Evolutionary conservation across 2,888 invertebrate genomes (phyloP), one percentile per base, ranked within the genome.

Genomic region (Bibio marci): DNA sequence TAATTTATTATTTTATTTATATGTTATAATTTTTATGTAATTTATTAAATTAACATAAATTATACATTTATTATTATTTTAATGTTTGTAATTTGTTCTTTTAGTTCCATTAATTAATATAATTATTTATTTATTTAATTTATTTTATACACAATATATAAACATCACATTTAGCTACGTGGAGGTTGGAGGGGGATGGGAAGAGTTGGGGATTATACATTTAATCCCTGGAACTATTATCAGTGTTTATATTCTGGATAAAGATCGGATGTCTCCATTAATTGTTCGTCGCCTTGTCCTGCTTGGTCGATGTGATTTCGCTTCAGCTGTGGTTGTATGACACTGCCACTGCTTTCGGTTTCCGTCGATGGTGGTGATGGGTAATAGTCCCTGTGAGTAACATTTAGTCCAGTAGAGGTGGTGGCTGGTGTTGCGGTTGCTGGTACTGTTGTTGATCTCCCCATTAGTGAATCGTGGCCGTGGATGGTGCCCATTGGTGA

Each of bases 211-310:
- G 22, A 22, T 22, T 22, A 22, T 22, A 22, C 22, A 22, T 22
- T 22, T 22, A 26, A 35, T 19, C 35, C 35, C 35, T 25, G 25
- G 7, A 35, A 14, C 48, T 55, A 59, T 56, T 61, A 73, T 76
- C 75, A 78, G 75, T 78, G 78, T 66, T 75, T 78, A 70, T 78
- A 78, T 67, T 79, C 78, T 59, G 77, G 76, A 65, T 74, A 76
- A 50, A 71, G 70, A 53, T 71, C 71, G 56, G 56, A 63, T 52
- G 64, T 69, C 67, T 66, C 67, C 67, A 63, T 65, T 66, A 60
- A 64, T 66, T 62, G 64, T 58, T 57, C 58, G 58, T 57, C 58
- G 58, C 57, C 56, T 56, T 56, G 57, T 57, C 54, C 48, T 4
- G 8, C 8, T 52, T 50, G 43, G 39, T 46, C 47, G 43, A 41